These are phyloP conservation scores for Sitta carolinensis DNA, from an alignment of 2,797 vertebrate species.

Conservation along the genomic window DNA sequence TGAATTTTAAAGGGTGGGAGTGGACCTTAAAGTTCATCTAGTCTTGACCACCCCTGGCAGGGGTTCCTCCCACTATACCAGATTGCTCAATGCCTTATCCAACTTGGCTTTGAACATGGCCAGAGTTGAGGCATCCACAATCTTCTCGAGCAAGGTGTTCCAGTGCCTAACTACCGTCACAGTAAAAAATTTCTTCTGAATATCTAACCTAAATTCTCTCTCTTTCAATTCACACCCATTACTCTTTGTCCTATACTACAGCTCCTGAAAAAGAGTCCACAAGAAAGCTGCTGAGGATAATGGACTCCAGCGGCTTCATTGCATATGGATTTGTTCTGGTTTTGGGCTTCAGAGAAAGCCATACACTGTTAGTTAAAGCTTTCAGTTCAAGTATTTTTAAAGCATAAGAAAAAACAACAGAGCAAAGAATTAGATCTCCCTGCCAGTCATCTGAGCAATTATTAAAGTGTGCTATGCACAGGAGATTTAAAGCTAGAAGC, in stretches of 20 bases:
- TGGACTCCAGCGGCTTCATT: neutral
- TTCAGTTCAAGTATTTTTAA: neutral
- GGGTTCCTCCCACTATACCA: neutral
- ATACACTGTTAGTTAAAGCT: neutral
- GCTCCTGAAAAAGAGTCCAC: neutral
- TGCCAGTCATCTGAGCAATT: neutral
- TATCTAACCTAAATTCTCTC: neutral
- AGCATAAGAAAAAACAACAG: neutral
- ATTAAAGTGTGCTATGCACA: neutral
- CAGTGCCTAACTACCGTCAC: neutral
- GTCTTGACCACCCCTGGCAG: neutral
- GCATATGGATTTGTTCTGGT: neutral
- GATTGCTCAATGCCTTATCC: neutral
- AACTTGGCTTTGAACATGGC: neutral
- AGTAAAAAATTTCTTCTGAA: neutral
- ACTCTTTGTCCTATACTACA: neutral
- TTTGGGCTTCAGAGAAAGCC: neutral
- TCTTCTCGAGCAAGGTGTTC: neutral
- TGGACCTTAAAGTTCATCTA: neutral
- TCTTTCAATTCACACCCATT: neutral
- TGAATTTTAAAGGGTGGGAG: neutral
- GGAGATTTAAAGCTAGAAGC: neutral
- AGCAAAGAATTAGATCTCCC: neutral
- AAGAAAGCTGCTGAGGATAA: neutral
- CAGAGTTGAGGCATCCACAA: neutral